A percentile compares a stretch with the other conserved stretches of the same genome.
Evolutionary conservation across 2,888 invertebrate species (phyloP).

Genomic region (Pachymerium ferrugineum): DNA sequence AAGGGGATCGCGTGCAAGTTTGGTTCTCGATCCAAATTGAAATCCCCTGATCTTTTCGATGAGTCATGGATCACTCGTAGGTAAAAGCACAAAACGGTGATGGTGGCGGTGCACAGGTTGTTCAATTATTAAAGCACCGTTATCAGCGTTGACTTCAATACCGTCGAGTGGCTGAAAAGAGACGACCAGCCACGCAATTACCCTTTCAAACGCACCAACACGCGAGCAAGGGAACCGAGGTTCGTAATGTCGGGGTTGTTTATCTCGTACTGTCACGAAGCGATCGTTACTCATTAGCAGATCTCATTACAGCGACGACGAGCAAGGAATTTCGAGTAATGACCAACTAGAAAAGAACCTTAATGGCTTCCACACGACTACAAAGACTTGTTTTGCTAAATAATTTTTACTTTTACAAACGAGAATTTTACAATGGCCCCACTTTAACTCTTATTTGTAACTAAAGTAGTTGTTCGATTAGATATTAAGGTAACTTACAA

Average conservation of each 20-base stretch:
- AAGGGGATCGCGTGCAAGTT: background rate
- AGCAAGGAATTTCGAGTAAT: constrained; percentile 16
- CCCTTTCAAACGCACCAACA: background rate
- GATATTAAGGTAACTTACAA: too few relatives aligned
- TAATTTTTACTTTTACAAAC: background rate
- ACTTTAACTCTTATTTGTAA: too few relatives aligned
- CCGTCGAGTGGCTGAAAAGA: background rate
- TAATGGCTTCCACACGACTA: background rate
- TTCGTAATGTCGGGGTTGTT: constrained; percentile 4
- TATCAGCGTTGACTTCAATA: background rate
- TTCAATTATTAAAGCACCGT: constrained; percentile 6
- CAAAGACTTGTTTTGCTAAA: constrained; percentile 8
- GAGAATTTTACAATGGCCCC: background rate
- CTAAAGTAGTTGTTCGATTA: too few relatives aligned
- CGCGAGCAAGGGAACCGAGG: background rate
- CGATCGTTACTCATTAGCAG: constrained; percentile 25
- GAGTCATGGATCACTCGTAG: too few relatives aligned
- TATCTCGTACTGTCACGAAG: constrained; percentile 9
- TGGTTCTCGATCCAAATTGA: background rate
- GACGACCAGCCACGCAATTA: background rate
- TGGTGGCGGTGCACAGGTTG: background rate
- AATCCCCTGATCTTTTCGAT: background rate
- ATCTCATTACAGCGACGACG: constrained; percentile 18
- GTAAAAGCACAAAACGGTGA: too few relatives aligned
- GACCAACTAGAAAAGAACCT: constrained; percentile 2